These are phyloP conservation scores for Pardosa pseudoannulata DNA, from an alignment of 2,888 invertebrate species.

Conservation along the genomic window DNA sequence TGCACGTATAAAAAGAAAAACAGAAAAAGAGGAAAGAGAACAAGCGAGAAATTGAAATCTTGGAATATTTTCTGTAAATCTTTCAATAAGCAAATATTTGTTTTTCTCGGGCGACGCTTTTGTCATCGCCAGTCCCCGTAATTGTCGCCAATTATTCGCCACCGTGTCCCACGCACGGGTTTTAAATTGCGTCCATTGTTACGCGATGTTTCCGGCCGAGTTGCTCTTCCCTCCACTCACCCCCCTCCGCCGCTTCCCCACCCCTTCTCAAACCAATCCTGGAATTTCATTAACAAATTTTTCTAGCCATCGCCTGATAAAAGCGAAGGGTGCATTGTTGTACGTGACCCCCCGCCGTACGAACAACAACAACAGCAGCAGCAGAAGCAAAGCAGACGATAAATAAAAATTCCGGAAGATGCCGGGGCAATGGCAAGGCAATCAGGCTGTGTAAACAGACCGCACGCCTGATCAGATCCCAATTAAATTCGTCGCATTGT, in stretches of 20 bases:
- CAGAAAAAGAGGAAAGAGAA: too few species aligned
- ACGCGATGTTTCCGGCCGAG: not conserved
- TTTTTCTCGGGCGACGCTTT: not conserved
- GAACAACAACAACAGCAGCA: not conserved
- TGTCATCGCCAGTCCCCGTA: not conserved
- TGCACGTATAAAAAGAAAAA: too few species aligned
- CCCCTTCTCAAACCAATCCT: not conserved
- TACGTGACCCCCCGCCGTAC: not conserved
- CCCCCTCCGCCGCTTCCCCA: too few species aligned
- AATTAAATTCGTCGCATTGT: constrained; percentile 70
- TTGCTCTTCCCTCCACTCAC: too few species aligned
- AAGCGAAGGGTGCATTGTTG: not conserved
- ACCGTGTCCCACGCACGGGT: not conserved
- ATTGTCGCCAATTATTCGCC: constrained; percentile 4
- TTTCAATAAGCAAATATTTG: constrained; percentile 5
- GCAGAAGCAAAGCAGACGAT: too few species aligned
- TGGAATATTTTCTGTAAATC: not conserved
- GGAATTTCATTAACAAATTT: constrained; percentile 14
- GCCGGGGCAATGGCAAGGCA: constrained; percentile 37
- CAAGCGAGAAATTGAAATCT: too few species aligned
- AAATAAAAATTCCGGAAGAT: not conserved
- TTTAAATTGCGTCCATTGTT: constrained; percentile 4
- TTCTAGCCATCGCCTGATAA: not conserved
- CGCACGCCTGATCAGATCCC: constrained; percentile 70
- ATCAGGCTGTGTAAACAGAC: constrained; percentile 66